Evolutionary conservation across 2,797 vertebrate genomes (phyloP).

Genomic region (Vireo griseus): DNA sequence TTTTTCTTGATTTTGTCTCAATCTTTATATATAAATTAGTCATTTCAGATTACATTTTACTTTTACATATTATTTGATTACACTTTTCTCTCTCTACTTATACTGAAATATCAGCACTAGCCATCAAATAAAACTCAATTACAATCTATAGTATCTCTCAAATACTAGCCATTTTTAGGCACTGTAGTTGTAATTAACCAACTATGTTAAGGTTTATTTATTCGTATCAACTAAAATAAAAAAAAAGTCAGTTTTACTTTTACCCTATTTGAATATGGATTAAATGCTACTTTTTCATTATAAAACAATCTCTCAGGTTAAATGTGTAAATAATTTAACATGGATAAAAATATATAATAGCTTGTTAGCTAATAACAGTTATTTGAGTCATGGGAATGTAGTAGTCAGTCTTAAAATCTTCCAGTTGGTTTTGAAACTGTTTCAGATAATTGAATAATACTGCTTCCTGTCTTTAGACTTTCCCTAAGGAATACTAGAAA

Average conservation of each 20-base stretch:
- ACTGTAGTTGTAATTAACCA: not conserved
- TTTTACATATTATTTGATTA: not conserved
- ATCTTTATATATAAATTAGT: not conserved
- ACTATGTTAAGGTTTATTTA: not conserved
- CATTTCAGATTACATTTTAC: not conserved
- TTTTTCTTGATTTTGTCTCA: not conserved
- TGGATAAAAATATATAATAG: not conserved
- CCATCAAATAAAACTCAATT: not conserved
- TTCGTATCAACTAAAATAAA: not conserved
- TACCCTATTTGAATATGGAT: not conserved
- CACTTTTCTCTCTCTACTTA: not conserved
- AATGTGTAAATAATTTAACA: not conserved
- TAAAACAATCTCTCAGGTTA: not conserved
- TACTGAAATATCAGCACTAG: not conserved
- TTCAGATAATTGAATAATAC: not conserved
- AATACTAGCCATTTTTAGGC: not conserved
- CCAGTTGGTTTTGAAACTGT: not conserved
- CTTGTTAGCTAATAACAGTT: not conserved
- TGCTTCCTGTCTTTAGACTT: not conserved
- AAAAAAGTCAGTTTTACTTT: not conserved
- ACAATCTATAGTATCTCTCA: not conserved
- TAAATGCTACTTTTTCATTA: not conserved
- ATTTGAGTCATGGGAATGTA: not conserved
- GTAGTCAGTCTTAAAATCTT: not conserved
- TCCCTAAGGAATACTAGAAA: not conserved